Evolutionary conservation across 2,888 invertebrate species (phyloP).

Genomic region (Xanthorhoe designata): DNA sequence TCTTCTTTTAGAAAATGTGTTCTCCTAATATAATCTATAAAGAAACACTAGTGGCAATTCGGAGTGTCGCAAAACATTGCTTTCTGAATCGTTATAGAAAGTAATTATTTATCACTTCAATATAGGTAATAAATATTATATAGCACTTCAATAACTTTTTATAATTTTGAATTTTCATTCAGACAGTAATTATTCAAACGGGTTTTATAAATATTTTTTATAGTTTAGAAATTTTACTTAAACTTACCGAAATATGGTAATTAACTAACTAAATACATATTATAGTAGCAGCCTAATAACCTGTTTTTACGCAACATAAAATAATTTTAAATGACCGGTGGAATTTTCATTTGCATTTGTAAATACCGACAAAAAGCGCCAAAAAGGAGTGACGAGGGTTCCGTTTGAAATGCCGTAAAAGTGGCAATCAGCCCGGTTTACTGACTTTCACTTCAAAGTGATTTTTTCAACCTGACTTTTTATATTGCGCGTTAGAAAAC

Average conservation of each 20-base stretch:
- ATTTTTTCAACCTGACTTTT: constrained; percentile 65
- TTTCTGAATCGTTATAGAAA: not conserved
- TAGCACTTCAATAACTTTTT: too few species aligned
- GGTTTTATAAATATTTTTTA: too few species aligned
- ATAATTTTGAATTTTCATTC: not conserved
- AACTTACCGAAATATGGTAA: too few species aligned
- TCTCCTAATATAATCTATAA: constrained; percentile 5
- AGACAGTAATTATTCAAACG: not conserved
- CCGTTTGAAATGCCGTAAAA: constrained; percentile 73
- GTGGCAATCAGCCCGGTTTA: constrained; percentile 74
- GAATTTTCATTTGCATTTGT: constrained; percentile 64
- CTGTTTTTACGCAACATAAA: constrained; percentile 43
- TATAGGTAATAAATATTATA: not conserved
- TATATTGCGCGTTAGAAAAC: constrained; percentile 58
- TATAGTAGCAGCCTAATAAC: constrained; percentile 12
- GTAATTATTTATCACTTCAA: too few species aligned
- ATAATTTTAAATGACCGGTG: constrained; percentile 45
- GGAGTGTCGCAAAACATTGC: constrained; percentile 3
- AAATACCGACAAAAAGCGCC: constrained; percentile 67
- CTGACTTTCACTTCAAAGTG: constrained; percentile 72
- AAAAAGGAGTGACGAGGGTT: constrained; percentile 74
- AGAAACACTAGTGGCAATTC: constrained; percentile 3
- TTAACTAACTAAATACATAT: constrained; percentile 3
- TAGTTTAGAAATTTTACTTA: too few species aligned
- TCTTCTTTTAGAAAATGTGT: not conserved